Evolutionary conservation across 2,888 invertebrate species (phyloP).

Genomic region (Melanargia galathea): DNA sequence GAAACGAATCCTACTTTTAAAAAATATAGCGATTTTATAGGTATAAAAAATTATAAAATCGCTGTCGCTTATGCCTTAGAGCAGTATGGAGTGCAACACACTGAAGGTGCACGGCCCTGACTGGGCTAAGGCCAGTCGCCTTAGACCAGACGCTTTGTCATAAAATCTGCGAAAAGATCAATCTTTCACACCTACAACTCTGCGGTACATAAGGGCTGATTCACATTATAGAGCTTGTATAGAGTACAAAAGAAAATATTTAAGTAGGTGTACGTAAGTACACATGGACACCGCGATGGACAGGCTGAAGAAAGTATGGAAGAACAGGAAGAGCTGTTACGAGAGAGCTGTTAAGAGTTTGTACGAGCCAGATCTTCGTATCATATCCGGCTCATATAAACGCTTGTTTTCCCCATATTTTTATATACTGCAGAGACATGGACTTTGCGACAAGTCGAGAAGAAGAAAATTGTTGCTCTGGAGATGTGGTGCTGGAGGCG

Average conservation of each 20-base stretch:
- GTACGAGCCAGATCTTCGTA: no score
- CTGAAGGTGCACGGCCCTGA: constrained; percentile 61
- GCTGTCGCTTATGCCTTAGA: constrained; percentile 43
- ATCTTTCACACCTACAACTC: constrained; percentile 16
- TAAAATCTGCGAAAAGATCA: constrained; percentile 44
- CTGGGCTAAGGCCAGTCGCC: constrained; percentile 66
- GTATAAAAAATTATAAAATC: no score
- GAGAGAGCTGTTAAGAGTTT: no score
- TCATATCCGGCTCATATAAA: not conserved
- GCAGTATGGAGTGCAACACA: constrained; percentile 60
- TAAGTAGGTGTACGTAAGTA: no score
- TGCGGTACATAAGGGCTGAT: not conserved
- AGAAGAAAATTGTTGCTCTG: not conserved
- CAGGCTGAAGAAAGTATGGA: no score
- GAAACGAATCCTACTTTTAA: no score
- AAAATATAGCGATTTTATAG: no score
- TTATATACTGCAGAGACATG: constrained; percentile 7
- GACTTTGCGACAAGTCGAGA: constrained; percentile 6
- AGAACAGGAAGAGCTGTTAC: no score
- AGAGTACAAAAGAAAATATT: no score
- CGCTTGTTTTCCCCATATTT: no score
- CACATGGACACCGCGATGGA: no score
- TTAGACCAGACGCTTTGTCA: constrained; percentile 52
- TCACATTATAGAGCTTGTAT: not conserved
- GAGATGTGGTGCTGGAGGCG: no score